Evolutionary conservation across 2,113 vertebrate species (phyloP).

Genomic region (Corythornis vintsioides): DNA sequence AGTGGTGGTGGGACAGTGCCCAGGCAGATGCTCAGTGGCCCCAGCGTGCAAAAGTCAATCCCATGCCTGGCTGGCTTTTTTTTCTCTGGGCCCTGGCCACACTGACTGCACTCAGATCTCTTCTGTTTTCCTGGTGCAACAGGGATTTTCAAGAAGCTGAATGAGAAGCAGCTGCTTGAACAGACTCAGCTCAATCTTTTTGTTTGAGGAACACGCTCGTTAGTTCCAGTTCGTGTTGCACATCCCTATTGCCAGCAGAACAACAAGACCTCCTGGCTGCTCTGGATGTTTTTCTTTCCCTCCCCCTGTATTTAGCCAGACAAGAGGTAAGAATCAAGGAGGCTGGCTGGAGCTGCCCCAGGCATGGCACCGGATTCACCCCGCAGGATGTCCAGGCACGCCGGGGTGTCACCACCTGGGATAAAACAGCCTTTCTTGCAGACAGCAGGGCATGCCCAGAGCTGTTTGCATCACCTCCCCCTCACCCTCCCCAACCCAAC

Average conservation of each 20-base stretch:
- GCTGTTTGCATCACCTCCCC: neutral
- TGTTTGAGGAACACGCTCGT: neutral
- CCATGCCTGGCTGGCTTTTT: neutral
- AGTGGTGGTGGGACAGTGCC: rapidly evolving
- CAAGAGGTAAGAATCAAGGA: neutral
- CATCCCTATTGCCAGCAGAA: neutral
- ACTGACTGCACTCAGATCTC: rapidly evolving
- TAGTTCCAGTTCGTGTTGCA: slow-evolving; percentile 15
- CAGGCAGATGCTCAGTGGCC: neutral
- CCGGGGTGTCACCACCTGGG: neutral
- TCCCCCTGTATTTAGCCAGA: slow-evolving; percentile 9
- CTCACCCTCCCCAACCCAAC: neutral
- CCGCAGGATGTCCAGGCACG: neutral
- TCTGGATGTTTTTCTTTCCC: neutral
- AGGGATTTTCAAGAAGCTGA: neutral
- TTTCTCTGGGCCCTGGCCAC: neutral
- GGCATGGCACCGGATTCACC: neutral
- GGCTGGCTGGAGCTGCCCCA: neutral
- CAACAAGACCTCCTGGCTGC: slow-evolving; percentile 14
- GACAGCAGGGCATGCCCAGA: neutral
- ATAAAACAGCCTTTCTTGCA: neutral
- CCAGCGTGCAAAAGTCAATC: rapidly evolving
- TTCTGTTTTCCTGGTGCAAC: neutral
- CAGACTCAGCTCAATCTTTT: neutral
- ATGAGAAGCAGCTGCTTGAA: neutral